These are phyloP conservation scores for Nesogale talazaci DNA, from an alignment of 2,113 vertebrate species.

Conservation along the genomic window DNA sequence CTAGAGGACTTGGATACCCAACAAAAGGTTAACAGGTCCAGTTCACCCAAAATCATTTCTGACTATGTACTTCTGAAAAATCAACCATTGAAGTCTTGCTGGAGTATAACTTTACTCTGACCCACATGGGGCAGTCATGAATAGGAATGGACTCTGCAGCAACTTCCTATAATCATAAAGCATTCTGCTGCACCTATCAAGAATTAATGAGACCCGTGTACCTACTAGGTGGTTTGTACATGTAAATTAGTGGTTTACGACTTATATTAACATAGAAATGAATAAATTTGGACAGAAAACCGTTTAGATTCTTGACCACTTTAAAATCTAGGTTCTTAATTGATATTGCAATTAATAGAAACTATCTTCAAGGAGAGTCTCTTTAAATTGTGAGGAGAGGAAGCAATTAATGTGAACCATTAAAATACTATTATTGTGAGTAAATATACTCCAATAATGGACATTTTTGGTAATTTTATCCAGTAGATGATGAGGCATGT, in stretches of 20 bases:
- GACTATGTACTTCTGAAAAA: no score
- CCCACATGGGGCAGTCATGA: no score
- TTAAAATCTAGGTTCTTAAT: slow-evolving; percentile 38
- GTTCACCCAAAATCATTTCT: no score
- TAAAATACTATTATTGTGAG: neutral
- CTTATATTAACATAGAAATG: neutral
- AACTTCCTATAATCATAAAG: neutral
- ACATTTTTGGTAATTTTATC: neutral
- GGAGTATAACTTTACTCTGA: no score
- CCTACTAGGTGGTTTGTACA: neutral
- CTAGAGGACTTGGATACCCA: no score
- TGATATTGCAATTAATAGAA: slow-evolving; percentile 19
- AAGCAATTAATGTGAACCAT: neutral
- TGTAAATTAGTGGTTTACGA: slow-evolving; percentile 15
- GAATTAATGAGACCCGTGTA: slow-evolving; percentile 15
- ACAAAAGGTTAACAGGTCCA: no score
- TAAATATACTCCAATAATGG: neutral
- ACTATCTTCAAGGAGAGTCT: neutral
- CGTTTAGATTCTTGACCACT: neutral
- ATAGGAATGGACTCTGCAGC: neutral
- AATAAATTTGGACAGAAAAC: neutral
- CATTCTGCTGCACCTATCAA: neutral
- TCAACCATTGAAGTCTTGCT: no score
- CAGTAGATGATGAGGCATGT: neutral
- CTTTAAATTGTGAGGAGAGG: neutral